A percentile compares a stretch with the other conserved stretches of the same genome.
These are phyloP conservation scores for Oxygymnocypris stewartii DNA, from an alignment of 2,113 vertebrate genomes.

Conservation along the genomic window DNA sequence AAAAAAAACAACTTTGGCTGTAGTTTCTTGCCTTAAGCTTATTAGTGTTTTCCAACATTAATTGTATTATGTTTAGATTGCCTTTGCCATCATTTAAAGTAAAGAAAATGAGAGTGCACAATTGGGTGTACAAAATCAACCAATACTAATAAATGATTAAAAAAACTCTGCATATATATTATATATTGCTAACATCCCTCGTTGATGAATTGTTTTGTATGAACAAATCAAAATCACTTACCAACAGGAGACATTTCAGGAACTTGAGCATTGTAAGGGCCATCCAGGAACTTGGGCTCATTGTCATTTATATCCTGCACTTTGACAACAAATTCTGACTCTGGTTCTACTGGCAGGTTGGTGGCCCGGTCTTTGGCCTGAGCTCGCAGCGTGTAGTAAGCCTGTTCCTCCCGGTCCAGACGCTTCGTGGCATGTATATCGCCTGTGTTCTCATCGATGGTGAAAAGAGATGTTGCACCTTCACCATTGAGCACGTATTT, in stretches of 20 bases:
- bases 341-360: slow-evolving; percentile 83
- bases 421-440: slow-evolving; percentile 92
- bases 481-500: slow-evolving; percentile 90
- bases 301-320: slow-evolving; percentile 76
- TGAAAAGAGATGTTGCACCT: slow-evolving; percentile 91
- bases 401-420: slow-evolving; percentile 89
- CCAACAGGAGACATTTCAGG: slow-evolving; percentile 87
- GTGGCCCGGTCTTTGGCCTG: slow-evolving; percentile 83
- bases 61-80: background rate
- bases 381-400: slow-evolving; percentile 86
- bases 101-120: background rate
- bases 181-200: background rate
- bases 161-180: background rate
- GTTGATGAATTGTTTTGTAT: background rate
- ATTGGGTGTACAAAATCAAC: background rate
- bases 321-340: slow-evolving; percentile 88
- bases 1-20: too few relatives aligned
- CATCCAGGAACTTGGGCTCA: slow-evolving; percentile 81
- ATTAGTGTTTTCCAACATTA: background rate
- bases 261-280: slow-evolving; percentile 85
- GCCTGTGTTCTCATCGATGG: slow-evolving; percentile 91
- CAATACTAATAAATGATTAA: background rate
- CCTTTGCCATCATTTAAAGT: background rate
- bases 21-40: background rate
- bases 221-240: slow-evolving; percentile 31